Base-by-base conservation (phyloP, 2,888 invertebrate species). In the Chalcosyrphus nemorum region DNA sequence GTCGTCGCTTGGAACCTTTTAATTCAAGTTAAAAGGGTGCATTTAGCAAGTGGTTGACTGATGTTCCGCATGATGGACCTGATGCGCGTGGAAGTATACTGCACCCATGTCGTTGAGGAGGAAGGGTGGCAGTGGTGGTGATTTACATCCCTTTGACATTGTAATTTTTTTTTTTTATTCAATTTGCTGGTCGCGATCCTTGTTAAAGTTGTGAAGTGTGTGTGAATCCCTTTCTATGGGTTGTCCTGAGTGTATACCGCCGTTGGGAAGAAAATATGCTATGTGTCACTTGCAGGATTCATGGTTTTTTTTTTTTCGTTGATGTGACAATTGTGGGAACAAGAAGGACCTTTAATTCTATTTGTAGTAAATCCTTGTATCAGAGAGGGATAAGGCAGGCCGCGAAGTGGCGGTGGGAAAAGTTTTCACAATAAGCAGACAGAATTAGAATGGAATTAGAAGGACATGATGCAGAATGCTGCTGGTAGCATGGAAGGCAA, bases 291-390 rank as follows among this genome's bases (percentile, higher is more conserved):
- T 80, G 76, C 86, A 86, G 82, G 70, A 72, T 54, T 86, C 75
- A 65, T 52, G n/a, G n/a, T 76, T 59, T 86, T 81, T 65, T 57
- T 80, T 65, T 86, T 78, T 71, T 52, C 78, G 52, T 65, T 59
- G 74, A 78, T 86, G 50, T 82, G 86, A 86, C 86, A 82, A 68
- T 80, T 86, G 86, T 86, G 86, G 86, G 86, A 86, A 86, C 72
- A 61, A 11, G 52, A 38, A 84, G 78, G 82, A 74, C 74, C 68
- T 74, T 68, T 50, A 50, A 61, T 38, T 68, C 13, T 27, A 52
- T 66, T 70, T 77, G 61, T 50, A 24, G 3, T n/a, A 17, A 52
- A 41, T 15, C 57, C 57, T 32, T 35, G 15, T 9, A 19, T 45
- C 13, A 2, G 41, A 38, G 54, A 61, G 72, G 65, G 59, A 81